phyloP scores from a whole-genome alignment of 2,888 invertebrate species.

The Pheosia tremula region DNA sequence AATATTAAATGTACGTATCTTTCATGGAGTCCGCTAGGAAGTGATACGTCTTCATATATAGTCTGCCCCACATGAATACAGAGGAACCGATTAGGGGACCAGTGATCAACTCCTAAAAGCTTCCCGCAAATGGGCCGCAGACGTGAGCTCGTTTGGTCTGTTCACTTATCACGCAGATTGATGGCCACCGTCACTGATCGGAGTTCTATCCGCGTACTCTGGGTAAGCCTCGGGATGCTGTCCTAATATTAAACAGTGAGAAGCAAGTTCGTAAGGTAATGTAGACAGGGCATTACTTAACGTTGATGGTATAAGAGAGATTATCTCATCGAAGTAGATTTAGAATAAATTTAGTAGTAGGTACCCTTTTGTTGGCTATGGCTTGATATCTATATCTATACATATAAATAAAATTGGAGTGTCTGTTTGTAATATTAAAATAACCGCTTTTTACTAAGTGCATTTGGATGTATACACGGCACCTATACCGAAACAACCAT shows the following conservation, averaged over 20 bases:
- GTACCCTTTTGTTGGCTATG: too few relatives aligned
- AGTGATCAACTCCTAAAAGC: constrained; percentile 3
- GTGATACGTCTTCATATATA: neutral
- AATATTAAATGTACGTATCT: too few relatives aligned
- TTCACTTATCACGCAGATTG: constrained; percentile 4
- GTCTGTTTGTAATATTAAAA: too few relatives aligned
- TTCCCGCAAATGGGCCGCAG: constrained; percentile 5
- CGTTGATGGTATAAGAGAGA: too few relatives aligned
- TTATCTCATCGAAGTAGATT: too few relatives aligned
- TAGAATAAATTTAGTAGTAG: too few relatives aligned
- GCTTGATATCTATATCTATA: too few relatives aligned
- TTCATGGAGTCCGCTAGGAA: neutral
- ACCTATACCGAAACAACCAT: too few relatives aligned
- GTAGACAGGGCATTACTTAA: too few relatives aligned
- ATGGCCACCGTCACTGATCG: neutral
- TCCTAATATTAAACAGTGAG: neutral
- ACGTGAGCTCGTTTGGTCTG: constrained; percentile 4
- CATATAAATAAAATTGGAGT: too few relatives aligned
- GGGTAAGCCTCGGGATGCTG: constrained; percentile 1
- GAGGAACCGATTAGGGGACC: constrained; percentile 2
- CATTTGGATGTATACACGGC: too few relatives aligned
- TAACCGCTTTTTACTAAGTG: too few relatives aligned
- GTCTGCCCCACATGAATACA: constrained; percentile 3
- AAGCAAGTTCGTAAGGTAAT: neutral
- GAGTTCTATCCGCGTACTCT: neutral